Base-by-base conservation (phyloP, 2,113 vertebrate species). In the Oncorhynchus tshawytscha region DNA sequence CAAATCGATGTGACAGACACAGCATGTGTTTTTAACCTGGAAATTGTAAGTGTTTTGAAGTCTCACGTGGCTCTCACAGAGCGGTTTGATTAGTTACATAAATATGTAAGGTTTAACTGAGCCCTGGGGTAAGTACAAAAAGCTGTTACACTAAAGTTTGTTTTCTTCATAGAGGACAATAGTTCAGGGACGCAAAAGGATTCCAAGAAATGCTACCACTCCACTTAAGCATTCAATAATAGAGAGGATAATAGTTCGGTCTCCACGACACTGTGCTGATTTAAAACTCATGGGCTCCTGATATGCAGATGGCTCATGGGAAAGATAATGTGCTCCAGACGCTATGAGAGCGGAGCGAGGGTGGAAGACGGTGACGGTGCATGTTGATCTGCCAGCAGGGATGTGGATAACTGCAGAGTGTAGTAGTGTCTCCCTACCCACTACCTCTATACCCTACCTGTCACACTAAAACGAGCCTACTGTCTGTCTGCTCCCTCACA, bases 241-340 rank as follows among this genome's bases (percentile, higher is more conserved):
- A 73, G 79, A 85, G 78, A 73, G 57, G 13, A 16, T 80, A 75
- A 67, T 80, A 80, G 62, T 62, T 87, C 13, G 73, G 71, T 83
- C 39, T 70, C 73, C 31, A 67, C 72, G 80, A 86, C 48, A 75
- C 68, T 65, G 72, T 6, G 49, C 76, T 69, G 73, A 91, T 91
- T 88, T 84, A 88, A 88, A 87, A 81, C 77, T 83, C 83, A 89
- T 86, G 85, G 86, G 86, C 82, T 74, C 81, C 85, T 91, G 88
- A 90, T 83, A 67, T 79, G 80, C 78, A 86, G 76, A 85, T 84
- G 84, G 74, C 82, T 86, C 81, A 86, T 74, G 78, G 79, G 79
- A 75, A 82, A 80, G 72, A 80, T 87, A 84, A 90, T 86, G 78
- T 75, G 77, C 74, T 86, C 86, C 88, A 90, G 88, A 88, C 79